Conservation (phyloP, 2,113 vertebrate species). For the Furnarius figulus region DNA sequence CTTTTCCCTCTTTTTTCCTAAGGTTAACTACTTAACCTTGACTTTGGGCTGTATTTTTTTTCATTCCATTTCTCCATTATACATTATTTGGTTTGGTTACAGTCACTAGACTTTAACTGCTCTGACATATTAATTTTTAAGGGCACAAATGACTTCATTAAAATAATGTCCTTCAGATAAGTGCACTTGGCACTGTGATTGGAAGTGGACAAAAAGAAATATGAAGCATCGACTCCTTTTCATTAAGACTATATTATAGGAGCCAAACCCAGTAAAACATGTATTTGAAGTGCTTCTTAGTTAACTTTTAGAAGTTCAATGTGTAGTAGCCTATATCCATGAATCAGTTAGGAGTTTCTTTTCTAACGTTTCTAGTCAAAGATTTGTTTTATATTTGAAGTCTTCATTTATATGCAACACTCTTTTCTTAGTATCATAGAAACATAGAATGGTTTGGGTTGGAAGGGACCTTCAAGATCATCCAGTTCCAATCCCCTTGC, state of each 20-base stretch:
- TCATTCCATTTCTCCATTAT: conserved; percentile 60
- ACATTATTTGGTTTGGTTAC: conserved; percentile 69
- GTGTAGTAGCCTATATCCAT: not conserved
- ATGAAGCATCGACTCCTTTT: not conserved
- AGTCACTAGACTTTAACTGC: conserved; percentile 66
- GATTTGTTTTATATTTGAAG: not conserved
- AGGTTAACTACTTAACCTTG: conserved; percentile 65
- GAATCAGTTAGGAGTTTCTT: not conserved
- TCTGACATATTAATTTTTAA: conserved; percentile 69
- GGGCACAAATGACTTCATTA: conserved; percentile 70
- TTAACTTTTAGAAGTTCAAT: not conserved
- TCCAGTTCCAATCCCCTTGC: not conserved
- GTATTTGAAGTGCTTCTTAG: not conserved
- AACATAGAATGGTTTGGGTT: not conserved
- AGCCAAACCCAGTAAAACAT: not conserved
- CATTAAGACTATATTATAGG: not conserved
- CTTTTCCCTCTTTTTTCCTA: not conserved
- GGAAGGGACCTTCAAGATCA: not conserved
- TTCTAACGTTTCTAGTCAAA: not conserved
- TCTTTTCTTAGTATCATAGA: not conserved
- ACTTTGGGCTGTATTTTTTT: conserved; percentile 41
- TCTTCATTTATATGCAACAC: not conserved
- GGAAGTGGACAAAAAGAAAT: conserved; percentile 37
- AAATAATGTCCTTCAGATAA: conserved; percentile 68
- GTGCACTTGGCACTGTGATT: conserved; percentile 15